Evolutionary conservation across 2,888 invertebrate species (phyloP).

Genomic region (Coleophora flavipennella): DNA sequence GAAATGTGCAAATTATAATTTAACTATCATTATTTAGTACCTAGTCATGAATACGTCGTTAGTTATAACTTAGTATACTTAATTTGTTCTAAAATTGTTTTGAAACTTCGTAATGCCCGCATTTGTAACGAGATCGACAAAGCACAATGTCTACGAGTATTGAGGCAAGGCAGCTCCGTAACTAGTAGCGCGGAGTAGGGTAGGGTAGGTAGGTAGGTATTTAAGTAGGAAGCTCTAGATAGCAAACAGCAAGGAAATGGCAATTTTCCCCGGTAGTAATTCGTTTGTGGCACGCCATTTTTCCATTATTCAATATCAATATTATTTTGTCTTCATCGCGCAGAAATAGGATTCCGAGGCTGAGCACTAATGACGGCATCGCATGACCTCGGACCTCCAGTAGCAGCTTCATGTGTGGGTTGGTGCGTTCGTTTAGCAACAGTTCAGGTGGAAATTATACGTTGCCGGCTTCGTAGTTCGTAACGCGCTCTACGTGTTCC

Average conservation of each 20-base stretch:
- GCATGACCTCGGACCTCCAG: constrained; percentile 36
- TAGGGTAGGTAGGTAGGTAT: not conserved
- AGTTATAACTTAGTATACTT: too few species aligned
- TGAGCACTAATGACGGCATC: constrained; percentile 56
- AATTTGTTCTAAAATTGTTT: too few species aligned
- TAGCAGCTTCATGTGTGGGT: constrained; percentile 9
- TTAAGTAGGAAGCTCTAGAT: constrained; percentile 43
- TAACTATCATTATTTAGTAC: not conserved
- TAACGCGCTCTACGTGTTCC: too few species aligned
- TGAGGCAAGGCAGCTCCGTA: too few species aligned
- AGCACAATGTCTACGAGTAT: too few species aligned
- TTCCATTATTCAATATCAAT: constrained; percentile 69
- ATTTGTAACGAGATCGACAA: too few species aligned
- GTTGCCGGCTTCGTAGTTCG: too few species aligned
- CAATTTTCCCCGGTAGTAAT: constrained; percentile 57
- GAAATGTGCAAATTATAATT: too few species aligned
- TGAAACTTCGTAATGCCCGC: too few species aligned
- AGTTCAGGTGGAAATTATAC: too few species aligned
- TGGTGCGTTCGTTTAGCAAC: not conserved
- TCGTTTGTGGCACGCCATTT: constrained; percentile 60
- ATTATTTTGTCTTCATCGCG: constrained; percentile 64
- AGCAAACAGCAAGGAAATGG: constrained; percentile 55
- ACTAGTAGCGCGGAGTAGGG: too few species aligned
- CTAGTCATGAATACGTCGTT: too few species aligned
- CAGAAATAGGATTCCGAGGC: constrained; percentile 48